These are phyloP conservation scores for Jacana jacana DNA, from an alignment of 2,113 vertebrate species.

Conservation along the genomic window DNA sequence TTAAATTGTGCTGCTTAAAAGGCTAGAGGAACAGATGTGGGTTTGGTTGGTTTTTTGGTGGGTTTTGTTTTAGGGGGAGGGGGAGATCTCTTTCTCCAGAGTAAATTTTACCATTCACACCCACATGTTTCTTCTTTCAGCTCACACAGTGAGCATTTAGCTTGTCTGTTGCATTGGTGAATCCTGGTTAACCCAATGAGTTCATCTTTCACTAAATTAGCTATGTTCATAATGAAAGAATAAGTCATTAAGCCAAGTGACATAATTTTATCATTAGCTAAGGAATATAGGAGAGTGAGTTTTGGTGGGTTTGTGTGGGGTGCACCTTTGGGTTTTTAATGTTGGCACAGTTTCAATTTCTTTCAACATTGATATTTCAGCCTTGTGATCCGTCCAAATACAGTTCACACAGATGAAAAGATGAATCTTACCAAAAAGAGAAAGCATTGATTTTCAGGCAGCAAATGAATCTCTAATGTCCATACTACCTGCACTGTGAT, in stretches of 20 bases:
- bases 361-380: conserved; percentile 55
- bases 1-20: background rate
- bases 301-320: background rate
- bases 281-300: background rate
- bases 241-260: conserved; percentile 11
- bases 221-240: background rate
- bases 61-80: no score
- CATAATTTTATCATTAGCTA: background rate
- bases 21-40: background rate
- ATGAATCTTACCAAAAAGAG: conserved; percentile 44
- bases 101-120: background rate
- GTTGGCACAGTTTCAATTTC: conserved; percentile 1
- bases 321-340: background rate
- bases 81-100: background rate
- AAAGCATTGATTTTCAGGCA: conserved; percentile 57
- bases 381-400: conserved; percentile 17
- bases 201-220: background rate
- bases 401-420: conserved; percentile 27
- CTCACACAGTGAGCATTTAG: background rate
- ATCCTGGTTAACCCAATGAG: background rate
- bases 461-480: conserved; percentile 57
- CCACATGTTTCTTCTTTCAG: background rate
- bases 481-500: conserved; percentile 66
- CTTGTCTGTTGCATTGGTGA: background rate
- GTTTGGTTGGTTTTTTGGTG: no score